Conservation (phyloP, 2,113 vertebrate genomes). For the Ranitomeya imitator region DNA sequence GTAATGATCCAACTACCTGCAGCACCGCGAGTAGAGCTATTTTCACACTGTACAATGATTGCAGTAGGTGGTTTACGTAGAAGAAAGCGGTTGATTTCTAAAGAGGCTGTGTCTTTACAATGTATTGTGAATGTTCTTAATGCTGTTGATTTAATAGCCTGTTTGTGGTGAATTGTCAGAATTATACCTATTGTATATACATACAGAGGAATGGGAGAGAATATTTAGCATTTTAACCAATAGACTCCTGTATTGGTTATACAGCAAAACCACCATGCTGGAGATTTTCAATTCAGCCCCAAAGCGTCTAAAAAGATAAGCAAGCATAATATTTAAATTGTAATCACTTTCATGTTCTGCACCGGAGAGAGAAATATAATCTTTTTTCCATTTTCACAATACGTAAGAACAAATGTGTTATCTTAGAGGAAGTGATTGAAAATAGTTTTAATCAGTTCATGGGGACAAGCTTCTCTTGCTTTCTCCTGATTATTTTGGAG, state of each 20-base stretch:
- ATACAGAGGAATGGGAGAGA: neutral
- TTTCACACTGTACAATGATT: conserved; percentile 2
- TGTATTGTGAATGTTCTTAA: conserved; percentile 29
- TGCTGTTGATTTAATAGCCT: conserved; percentile 31
- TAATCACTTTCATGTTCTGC: conserved; percentile 62
- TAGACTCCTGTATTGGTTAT: conserved; percentile 2
- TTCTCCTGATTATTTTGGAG: conserved; percentile 45
- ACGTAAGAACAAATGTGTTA: conserved; percentile 50
- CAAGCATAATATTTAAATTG: conserved; percentile 58
- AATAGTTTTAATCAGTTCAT: conserved; percentile 53
- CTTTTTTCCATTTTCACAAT: conserved; percentile 42
- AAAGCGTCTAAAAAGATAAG: neutral
- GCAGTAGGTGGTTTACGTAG: conserved; percentile 31
- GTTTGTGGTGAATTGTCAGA: neutral
- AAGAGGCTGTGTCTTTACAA: neutral
- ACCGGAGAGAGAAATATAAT: conserved; percentile 39
- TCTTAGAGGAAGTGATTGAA: conserved; percentile 45
- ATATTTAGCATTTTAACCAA: conserved; percentile 18
- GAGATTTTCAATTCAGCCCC: conserved; percentile 24
- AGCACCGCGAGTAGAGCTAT: neutral
- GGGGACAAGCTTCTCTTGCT: conserved; percentile 35
- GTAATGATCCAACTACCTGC: neutral
- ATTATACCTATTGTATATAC: conserved; percentile 19
- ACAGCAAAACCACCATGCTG: neutral
- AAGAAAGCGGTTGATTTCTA: conserved; percentile 46